Percentiles rank a stretch among this genome's conserved stretches.
These are phyloP conservation scores for Mugil cephalus DNA, from an alignment of 2,113 vertebrate genomes.

Conservation along the genomic window DNA sequence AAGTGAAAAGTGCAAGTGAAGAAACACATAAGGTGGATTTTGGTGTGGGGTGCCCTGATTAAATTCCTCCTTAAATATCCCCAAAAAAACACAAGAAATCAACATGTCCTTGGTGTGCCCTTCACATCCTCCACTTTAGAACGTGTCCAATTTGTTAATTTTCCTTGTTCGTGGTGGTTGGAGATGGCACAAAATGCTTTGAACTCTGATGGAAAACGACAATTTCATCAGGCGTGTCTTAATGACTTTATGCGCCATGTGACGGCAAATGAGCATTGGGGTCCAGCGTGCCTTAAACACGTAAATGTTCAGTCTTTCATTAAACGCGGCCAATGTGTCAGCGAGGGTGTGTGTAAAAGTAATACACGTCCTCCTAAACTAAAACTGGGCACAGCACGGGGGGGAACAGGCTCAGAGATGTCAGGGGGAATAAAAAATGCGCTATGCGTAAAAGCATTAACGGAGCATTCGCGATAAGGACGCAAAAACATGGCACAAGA, in stretches of 20 bases:
- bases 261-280: constrained; percentile 39
- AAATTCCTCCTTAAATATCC: constrained; percentile 10
- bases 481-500: constrained; percentile 62
- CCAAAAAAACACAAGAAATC: constrained; percentile 33
- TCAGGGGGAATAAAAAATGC: constrained; percentile 55
- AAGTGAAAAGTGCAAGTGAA: not conserved
- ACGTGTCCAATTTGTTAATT: constrained; percentile 24
- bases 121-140: constrained; percentile 68
- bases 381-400: constrained; percentile 27
- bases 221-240: constrained; percentile 37
- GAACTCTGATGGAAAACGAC: constrained; percentile 16
- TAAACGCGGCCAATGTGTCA: constrained; percentile 32
- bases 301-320: constrained; percentile 62
- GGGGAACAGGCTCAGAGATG: constrained; percentile 32
- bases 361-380: not conserved
- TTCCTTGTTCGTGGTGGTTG: not conserved
- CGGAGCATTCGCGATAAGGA: constrained; percentile 58
- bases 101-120: constrained; percentile 82
- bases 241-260: constrained; percentile 53
- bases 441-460: constrained; percentile 73
- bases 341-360: constrained; percentile 3
- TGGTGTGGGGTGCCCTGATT: not conserved
- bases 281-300: constrained; percentile 57
- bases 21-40: not conserved
- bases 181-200: constrained; percentile 24